Base-by-base conservation (phyloP, 1,140 invertebrate species). In the Gryllus bimaculatus region DNA sequence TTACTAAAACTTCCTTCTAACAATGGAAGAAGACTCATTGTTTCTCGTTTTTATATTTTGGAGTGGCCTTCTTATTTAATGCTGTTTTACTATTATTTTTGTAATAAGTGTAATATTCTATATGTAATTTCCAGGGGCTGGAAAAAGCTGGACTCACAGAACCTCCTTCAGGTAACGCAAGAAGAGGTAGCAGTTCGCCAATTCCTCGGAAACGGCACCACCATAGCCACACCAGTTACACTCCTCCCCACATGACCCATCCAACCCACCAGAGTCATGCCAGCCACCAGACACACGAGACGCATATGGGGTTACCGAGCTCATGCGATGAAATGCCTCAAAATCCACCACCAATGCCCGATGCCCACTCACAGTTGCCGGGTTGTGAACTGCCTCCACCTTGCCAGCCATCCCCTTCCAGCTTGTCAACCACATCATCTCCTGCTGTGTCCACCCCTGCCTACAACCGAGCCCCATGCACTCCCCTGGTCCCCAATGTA, bases 141-240 rank as follows among this genome's bases (percentile, higher is more conserved):
- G 86, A 86, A 78, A 85, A 86, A 81, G 81, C 85, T 79, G 85
- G 87, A 8, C 81, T 83, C 75, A 85, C 84, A 83, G 83, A 83
- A 84, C 83, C 83, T 75, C 87, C 86, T 84, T 82, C 83, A 66
- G 10, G 10, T 3, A 66, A 74, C 78, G 0, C 54, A 66, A 10
- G 54, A 66, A 82, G 82, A 73, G 83, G 81, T 12, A 83, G 82
- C 78, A 80, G 81, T 13, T 83, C 83, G 26, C 83, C 83, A 47
- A 80, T 81, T n/a, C 79, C 81, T 74, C 80, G 82, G n/a, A 83
- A 82, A 80, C 80, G 83, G 10, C 54, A 66, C 18, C 54, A 66
- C 18, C 18, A 10, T 66, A 66, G 54, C 54, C 54, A 66, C 10
- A 18, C 54, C 10, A 66, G 18, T 66, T 66, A 66, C 54, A 10